Evolutionary conservation across 1,140 invertebrate genomes (phyloP).

Genomic region (Riptortus pedestris): DNA sequence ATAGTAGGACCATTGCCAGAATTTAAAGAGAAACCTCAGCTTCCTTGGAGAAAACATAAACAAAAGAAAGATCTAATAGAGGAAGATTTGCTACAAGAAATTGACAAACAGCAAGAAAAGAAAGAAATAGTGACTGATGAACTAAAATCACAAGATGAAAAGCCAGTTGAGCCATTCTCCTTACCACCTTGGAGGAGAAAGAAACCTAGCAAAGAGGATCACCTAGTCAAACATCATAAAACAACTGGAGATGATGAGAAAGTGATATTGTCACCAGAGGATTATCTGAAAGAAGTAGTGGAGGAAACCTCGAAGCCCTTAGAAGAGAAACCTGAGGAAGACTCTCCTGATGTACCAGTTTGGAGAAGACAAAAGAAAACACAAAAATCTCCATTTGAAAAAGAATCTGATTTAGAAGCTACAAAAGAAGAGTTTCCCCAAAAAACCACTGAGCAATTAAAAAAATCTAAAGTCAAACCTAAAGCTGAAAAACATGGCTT

Average conservation of each 20-base stretch:
- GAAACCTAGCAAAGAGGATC: slow-evolving; percentile 18
- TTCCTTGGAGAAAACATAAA: slow-evolving; percentile 31
- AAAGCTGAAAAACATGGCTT: no score
- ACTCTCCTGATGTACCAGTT: background rate
- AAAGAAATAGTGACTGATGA: background rate
- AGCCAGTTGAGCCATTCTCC: slow-evolving; percentile 6
- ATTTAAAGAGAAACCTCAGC: slow-evolving; percentile 26
- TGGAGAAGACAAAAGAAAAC: slow-evolving; percentile 28
- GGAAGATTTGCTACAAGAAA: slow-evolving; percentile 12
- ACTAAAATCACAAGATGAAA: slow-evolving; percentile 7
- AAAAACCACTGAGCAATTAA: no score
- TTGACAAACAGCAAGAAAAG: background rate
- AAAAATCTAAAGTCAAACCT: no score
- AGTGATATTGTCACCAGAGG: no score
- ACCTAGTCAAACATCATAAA: background rate
- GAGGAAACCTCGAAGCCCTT: background rate
- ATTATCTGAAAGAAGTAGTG: background rate
- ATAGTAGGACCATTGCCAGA: slow-evolving; percentile 21
- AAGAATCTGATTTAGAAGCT: no score
- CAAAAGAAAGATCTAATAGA: background rate
- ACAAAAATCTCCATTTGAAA: slow-evolving; percentile 32
- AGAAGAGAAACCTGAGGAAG: slow-evolving; percentile 4
- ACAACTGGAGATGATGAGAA: no score
- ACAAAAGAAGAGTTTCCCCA: no score
- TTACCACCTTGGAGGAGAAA: slow-evolving; percentile 24